Percentiles rank a stretch among this genome's conserved stretches.
Evolutionary conservation across 2,888 invertebrate species (phyloP).

Genomic region (Lycophotia porphyrea): DNA sequence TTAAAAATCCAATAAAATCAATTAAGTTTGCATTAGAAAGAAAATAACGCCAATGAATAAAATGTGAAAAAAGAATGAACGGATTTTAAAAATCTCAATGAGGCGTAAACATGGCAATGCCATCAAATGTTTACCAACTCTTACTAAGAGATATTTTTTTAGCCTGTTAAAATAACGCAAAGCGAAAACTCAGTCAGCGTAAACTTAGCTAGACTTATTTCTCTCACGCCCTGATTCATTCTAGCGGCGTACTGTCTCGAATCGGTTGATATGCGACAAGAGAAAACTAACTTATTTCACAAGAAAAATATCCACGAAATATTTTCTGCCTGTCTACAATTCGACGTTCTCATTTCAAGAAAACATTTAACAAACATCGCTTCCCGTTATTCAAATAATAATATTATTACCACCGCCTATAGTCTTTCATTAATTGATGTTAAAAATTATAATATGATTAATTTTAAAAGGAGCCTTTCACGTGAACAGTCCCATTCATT

Average conservation of each 20-base stretch:
- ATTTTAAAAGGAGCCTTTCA: constrained; percentile 29
- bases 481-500: constrained; percentile 41
- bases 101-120: constrained; percentile 12
- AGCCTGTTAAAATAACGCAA: constrained; percentile 46
- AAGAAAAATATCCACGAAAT: constrained; percentile 54
- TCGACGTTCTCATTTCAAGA: constrained; percentile 32
- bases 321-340: constrained; percentile 13
- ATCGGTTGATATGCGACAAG: constrained; percentile 66
- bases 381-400: constrained; percentile 35
- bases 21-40: neutral
- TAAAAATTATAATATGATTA: constrained; percentile 31
- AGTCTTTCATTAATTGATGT: constrained; percentile 35
- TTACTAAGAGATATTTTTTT: constrained; percentile 32
- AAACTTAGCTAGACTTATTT: constrained; percentile 76
- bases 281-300: constrained; percentile 66
- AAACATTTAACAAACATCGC: constrained; percentile 25
- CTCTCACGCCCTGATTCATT: constrained; percentile 76
- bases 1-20: constrained; percentile 16
- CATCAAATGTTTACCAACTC: constrained; percentile 15
- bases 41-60: constrained; percentile 17
- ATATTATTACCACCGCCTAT: constrained; percentile 1
- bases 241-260: constrained; percentile 65
- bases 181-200: constrained; percentile 69
- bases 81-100: constrained; percentile 16
- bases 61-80: neutral